phyloP scores from a whole-genome alignment of 2,113 vertebrate species.

The Zosterops lateralis region DNA sequence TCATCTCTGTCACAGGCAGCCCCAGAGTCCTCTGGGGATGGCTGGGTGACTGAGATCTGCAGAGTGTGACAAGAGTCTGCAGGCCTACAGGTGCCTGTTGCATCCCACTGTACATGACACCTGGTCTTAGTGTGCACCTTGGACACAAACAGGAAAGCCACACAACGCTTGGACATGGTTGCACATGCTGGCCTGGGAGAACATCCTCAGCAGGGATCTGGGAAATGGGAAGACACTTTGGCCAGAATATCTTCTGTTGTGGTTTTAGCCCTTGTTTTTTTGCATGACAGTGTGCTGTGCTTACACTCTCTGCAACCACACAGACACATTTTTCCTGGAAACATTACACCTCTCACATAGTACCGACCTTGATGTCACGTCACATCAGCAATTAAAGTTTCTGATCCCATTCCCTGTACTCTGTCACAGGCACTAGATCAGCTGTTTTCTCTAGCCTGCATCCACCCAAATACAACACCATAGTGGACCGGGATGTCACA shows the following conservation, averaged over 20 bases:
- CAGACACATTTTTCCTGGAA: background rate
- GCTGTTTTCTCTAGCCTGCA: background rate
- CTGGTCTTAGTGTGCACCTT: background rate
- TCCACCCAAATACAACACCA: background rate
- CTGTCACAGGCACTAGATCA: background rate
- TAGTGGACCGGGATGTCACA: fast-evolving
- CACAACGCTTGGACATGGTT: fast-evolving
- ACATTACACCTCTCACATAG: fast-evolving
- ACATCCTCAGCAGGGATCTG: background rate
- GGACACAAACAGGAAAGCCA: background rate
- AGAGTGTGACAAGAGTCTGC: fast-evolving
- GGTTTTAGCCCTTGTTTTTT: background rate
- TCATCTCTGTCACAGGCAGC: background rate
- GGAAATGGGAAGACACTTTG: background rate
- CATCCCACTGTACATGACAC: fast-evolving
- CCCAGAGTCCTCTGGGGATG: background rate
- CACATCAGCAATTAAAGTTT: background rate
- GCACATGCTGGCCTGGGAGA: too few species aligned
- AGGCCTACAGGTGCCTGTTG: fast-evolving
- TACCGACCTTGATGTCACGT: background rate
- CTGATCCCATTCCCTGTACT: background rate
- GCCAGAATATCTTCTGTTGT: background rate
- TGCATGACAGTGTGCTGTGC: fast-evolving
- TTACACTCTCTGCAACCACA: background rate
- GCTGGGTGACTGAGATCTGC: background rate